Conservation (phyloP, 2,797 vertebrate genomes). For the Rhinichthys osculus region DNA sequence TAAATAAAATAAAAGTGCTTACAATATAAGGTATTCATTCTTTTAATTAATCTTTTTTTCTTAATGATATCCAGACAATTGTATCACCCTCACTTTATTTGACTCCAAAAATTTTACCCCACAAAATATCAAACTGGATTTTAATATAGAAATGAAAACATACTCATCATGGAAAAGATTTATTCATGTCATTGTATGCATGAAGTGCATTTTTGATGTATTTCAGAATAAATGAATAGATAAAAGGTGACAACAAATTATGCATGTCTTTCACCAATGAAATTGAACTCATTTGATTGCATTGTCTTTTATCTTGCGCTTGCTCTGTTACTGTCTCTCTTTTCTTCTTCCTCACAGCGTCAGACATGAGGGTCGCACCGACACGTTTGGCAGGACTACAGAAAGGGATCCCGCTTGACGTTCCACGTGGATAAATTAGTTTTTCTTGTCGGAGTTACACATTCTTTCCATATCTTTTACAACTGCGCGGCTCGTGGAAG, state of each 20-base stretch:
- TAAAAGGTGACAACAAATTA: not conserved
- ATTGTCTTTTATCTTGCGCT: not conserved
- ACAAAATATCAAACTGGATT: not conserved
- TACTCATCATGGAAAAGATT: not conserved
- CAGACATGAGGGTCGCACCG: constrained; percentile 34
- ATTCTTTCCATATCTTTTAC: not conserved
- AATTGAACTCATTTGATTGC: not conserved
- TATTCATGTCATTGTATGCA: not conserved
- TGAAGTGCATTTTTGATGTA: not conserved
- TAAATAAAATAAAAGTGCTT: not conserved
- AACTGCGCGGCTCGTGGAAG: not conserved
- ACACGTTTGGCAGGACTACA: constrained; percentile 41
- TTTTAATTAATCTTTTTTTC: no score
- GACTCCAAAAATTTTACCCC: not conserved
- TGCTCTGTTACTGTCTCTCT: constrained; percentile 34
- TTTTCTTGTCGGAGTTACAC: constrained; percentile 22
- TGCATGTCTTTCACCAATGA: not conserved
- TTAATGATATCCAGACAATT: no score
- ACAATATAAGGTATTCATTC: not conserved
- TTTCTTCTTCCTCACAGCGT: constrained; percentile 24
- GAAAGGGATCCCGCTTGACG: not conserved
- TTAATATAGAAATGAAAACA: not conserved
- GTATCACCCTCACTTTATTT: not conserved
- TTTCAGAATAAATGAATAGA: not conserved
- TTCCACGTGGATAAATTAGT: constrained; percentile 35